These are phyloP conservation scores for Euleptes europaea DNA, from an alignment of 2,113 vertebrate species.

Conservation along the genomic window DNA sequence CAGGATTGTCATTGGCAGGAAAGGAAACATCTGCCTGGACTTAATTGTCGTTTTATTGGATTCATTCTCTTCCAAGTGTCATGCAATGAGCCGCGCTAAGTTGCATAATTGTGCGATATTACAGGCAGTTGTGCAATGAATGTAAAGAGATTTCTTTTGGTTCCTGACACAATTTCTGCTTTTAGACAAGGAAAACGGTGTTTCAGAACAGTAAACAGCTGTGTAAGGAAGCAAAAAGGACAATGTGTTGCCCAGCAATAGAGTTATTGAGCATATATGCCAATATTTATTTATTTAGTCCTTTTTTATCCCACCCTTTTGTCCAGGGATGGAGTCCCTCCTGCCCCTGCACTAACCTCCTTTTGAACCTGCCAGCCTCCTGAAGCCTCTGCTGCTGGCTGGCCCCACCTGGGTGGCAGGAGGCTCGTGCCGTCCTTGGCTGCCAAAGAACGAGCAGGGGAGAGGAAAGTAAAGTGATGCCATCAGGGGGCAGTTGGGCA, in stretches of 20 bases:
- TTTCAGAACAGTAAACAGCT: not conserved
- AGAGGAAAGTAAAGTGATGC: too few relatives aligned
- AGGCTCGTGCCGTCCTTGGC: too few relatives aligned
- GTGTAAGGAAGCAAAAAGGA: not conserved
- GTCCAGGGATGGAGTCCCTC: too few relatives aligned
- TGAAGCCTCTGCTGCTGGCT: too few relatives aligned
- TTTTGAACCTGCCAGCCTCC: too few relatives aligned
- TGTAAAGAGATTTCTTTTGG: not conserved
- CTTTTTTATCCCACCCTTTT: too few relatives aligned
- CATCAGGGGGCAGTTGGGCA: too few relatives aligned
- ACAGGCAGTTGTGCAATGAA: not conserved
- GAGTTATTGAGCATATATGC: not conserved
- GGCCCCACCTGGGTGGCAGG: too few relatives aligned
- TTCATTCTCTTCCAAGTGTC: conserved; percentile 21
- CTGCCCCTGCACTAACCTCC: too few relatives aligned
- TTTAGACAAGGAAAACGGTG: not conserved
- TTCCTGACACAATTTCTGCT: not conserved
- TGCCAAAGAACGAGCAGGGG: too few relatives aligned
- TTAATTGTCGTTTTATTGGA: conserved; percentile 52
- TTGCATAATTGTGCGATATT: conserved; percentile 14
- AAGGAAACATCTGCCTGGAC: conserved; percentile 60
- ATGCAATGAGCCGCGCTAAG: conserved; percentile 21
- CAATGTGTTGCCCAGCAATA: not conserved
- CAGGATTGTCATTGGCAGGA: conserved; percentile 39
- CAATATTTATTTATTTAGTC: too few relatives aligned